phyloP scores from a whole-genome alignment of 1,140 invertebrate species.

The honey bee (Apis mellifera) region DNA sequence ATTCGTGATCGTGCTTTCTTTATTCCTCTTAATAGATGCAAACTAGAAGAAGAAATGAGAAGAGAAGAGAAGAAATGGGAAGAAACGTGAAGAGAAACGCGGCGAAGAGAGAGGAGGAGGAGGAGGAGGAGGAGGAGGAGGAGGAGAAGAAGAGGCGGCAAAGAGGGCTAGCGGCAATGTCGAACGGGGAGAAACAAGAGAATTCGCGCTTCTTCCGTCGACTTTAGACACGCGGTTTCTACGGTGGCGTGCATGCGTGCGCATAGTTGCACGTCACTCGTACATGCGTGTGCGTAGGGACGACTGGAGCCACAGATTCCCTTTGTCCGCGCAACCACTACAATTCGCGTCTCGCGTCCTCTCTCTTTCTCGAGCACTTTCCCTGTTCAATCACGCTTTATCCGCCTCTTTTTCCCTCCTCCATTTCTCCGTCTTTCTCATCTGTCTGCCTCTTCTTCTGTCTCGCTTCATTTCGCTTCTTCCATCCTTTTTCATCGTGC shows the following conservation, averaged over 20 bases:
- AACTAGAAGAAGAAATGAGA: conserved; percentile 41
- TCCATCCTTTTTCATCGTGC: conserved; percentile 11
- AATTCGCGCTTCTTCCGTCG: conserved; percentile 59
- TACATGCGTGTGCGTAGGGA: conserved; percentile 40
- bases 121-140: neutral
- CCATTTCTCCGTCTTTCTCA: conserved; percentile 3
- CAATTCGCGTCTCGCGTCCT: conserved; percentile 55
- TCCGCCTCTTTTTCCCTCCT: neutral
- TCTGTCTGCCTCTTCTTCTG: conserved; percentile 13
- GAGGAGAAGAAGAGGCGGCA: neutral
- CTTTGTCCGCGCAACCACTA: conserved; percentile 74
- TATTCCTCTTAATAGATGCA: conserved; percentile 49
- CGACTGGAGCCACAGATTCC: conserved; percentile 75
- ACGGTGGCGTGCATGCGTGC: conserved; percentile 36
- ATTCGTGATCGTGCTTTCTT: conserved; percentile 57
- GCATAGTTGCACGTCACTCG: conserved; percentile 4
- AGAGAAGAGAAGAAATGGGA: neutral
- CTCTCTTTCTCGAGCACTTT: conserved; percentile 10
- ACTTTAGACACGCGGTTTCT: conserved; percentile 68
- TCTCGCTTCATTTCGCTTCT: conserved; percentile 9
- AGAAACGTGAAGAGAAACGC: neutral
- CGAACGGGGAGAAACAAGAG: conserved; percentile 43
- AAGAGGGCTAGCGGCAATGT: conserved; percentile 14
- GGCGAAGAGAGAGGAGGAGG: neutral
- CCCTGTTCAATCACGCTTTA: conserved; percentile 4